phyloP scores from a whole-genome alignment of 2,113 vertebrate genomes.

The Vimba vimba region DNA sequence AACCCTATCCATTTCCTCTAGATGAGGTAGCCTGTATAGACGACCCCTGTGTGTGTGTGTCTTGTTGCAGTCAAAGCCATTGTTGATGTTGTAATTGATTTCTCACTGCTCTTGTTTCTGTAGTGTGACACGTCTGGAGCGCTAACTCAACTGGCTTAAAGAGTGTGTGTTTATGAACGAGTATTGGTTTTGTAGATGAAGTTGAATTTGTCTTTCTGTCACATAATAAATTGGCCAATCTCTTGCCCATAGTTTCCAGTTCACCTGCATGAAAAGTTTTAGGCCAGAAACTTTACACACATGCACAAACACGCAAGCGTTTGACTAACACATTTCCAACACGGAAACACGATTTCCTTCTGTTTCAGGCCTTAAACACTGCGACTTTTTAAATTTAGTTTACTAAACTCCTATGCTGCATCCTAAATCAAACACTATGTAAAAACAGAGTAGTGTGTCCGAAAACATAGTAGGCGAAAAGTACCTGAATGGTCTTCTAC shows the following conservation, averaged over 20 bases:
- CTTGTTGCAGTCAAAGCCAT: conserved; percentile 33
- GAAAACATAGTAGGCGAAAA: no score
- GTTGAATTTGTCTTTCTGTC: neutral
- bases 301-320: no score
- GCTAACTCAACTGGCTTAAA: conserved; percentile 48
- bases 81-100: conserved; percentile 64
- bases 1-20: conserved; percentile 16
- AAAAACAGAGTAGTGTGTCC: no score
- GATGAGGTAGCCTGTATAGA: conserved; percentile 12
- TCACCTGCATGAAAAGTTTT: neutral
- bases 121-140: conserved; percentile 53
- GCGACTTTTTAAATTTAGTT: neutral
- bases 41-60: neutral
- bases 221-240: neutral
- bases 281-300: neutral
- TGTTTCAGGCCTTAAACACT: neutral
- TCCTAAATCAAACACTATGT: no score
- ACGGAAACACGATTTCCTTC: neutral
- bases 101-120: conserved; percentile 59
- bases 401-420: neutral
- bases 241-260: neutral
- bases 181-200: conserved; percentile 3
- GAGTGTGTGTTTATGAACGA: conserved; percentile 15
- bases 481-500: no score
- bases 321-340: neutral